Evolutionary conservation across 2,888 invertebrate genomes (phyloP).

Genomic region (Cosmia trapezina): DNA sequence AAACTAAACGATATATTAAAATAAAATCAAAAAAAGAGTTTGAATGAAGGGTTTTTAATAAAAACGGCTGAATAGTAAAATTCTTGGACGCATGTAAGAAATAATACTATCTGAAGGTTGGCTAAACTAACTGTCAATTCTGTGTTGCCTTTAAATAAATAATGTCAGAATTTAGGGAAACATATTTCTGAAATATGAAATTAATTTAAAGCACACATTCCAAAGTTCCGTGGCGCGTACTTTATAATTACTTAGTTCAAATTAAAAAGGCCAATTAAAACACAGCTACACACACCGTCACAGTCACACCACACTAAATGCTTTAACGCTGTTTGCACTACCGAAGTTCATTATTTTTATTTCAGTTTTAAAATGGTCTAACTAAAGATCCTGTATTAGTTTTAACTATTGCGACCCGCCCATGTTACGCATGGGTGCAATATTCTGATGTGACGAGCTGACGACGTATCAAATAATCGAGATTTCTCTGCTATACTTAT

Average conservation of each 20-base stretch:
- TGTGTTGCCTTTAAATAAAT: conserved; percentile 40
- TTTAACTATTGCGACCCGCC: neutral
- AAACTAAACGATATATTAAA: no score
- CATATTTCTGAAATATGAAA: neutral
- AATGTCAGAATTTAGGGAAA: neutral
- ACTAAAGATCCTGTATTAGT: neutral
- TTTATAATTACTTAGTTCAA: neutral
- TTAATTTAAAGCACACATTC: neutral
- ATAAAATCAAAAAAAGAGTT: neutral
- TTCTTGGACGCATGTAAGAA: neutral
- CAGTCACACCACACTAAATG: neutral
- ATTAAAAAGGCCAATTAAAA: neutral
- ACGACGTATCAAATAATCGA: neutral
- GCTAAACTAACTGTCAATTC: conserved; percentile 44
- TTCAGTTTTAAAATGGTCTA: neutral
- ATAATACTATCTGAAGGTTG: conserved; percentile 37
- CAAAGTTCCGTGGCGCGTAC: neutral
- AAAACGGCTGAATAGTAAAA: conserved; percentile 10
- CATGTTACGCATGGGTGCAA: neutral
- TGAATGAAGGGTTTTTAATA: neutral
- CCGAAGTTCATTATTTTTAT: neutral
- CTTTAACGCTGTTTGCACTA: neutral
- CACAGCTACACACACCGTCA: neutral
- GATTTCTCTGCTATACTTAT: neutral
- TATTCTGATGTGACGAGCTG: neutral